Conservation (phyloP, 92 coral and sea anemone genomes). For the Porites cylindrica region DNA sequence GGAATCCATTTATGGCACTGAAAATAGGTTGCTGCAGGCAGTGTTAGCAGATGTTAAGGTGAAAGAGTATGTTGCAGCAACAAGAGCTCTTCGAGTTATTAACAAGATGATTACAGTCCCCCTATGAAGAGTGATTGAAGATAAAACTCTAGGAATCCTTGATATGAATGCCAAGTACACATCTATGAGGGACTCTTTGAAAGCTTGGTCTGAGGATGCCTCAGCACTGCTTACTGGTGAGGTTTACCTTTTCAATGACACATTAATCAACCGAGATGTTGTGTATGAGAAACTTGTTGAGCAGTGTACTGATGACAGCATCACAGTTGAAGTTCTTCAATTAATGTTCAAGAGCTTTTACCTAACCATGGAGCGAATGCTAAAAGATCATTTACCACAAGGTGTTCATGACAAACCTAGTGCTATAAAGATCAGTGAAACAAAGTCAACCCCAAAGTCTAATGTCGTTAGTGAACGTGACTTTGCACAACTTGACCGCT, state of each 20-base stretch:
- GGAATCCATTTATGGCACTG: constrained; percentile 52
- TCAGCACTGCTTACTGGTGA: constrained; percentile 33
- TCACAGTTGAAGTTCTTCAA: constrained; percentile 37
- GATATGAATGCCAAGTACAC: constrained; percentile 39
- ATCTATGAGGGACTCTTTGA: constrained; percentile 21
- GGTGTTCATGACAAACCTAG: constrained; percentile 28
- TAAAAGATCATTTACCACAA: constrained; percentile 25
- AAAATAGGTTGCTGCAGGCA: constrained; percentile 46
- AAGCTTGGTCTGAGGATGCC: constrained; percentile 49
- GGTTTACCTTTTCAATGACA: constrained; percentile 6
- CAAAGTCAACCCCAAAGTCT: constrained; percentile 21
- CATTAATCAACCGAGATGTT: neutral
- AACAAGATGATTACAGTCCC: constrained; percentile 55
- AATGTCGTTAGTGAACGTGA: constrained; percentile 32
- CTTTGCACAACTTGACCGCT: constrained; percentile 36
- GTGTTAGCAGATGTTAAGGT: constrained; percentile 48
- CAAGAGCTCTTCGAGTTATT: constrained; percentile 52
- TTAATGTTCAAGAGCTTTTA: constrained; percentile 15
- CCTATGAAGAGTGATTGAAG: constrained; percentile 48
- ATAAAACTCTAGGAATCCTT: constrained; percentile 21
- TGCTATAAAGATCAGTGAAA: constrained; percentile 13
- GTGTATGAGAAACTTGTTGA: constrained; percentile 44
- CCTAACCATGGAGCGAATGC: constrained; percentile 31
- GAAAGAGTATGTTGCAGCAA: constrained; percentile 23
- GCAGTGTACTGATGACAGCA: constrained; percentile 5